phyloP scores from a whole-genome alignment of 2,113 vertebrate genomes.

The Danionella cerebrum region DNA sequence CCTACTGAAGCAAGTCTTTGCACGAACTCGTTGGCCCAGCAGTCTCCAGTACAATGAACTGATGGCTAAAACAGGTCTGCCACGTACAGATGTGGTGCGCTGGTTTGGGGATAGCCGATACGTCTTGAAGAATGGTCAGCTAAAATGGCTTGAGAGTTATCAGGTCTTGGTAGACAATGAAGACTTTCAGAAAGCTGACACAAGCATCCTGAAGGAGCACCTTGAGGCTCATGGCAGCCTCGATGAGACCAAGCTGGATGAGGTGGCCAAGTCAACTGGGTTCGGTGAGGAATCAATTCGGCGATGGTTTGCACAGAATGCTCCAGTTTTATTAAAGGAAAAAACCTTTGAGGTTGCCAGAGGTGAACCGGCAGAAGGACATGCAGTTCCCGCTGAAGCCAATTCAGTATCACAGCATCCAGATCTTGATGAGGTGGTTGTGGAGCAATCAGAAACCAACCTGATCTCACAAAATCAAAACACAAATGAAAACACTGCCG shows the following conservation, averaged over 20 bases:
- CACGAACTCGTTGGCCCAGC: slow-evolving; percentile 89
- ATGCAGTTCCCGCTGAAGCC: slow-evolving; percentile 15
- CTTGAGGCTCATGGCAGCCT: slow-evolving; percentile 64
- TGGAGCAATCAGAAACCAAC: slow-evolving; percentile 45
- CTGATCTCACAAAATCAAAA: slow-evolving; percentile 21
- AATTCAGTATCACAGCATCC: slow-evolving; percentile 2
- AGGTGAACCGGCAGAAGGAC: slow-evolving; percentile 7
- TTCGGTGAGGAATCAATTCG: slow-evolving; percentile 76
- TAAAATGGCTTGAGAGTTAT: slow-evolving; percentile 92
- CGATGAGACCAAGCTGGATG: slow-evolving; percentile 72
- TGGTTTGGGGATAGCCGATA: slow-evolving; percentile 96
- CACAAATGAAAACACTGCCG: slow-evolving; percentile 17
- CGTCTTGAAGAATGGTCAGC: slow-evolving; percentile 87
- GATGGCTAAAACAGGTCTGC: slow-evolving; percentile 74
- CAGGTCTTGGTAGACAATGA: slow-evolving; percentile 70
- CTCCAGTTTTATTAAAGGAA: neutral
- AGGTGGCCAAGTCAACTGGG: slow-evolving; percentile 68
- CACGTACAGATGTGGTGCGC: slow-evolving; percentile 85
- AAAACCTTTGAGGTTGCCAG: slow-evolving; percentile 16
- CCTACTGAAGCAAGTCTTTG: slow-evolving; percentile 83
- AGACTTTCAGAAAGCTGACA: slow-evolving; percentile 52
- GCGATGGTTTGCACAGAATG: slow-evolving; percentile 72
- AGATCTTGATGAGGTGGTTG: slow-evolving; percentile 41
- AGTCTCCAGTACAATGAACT: slow-evolving; percentile 83
- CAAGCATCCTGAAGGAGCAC: slow-evolving; percentile 73